Conservation (phyloP, 2,888 invertebrate genomes). For the Aromia moschata region DNA sequence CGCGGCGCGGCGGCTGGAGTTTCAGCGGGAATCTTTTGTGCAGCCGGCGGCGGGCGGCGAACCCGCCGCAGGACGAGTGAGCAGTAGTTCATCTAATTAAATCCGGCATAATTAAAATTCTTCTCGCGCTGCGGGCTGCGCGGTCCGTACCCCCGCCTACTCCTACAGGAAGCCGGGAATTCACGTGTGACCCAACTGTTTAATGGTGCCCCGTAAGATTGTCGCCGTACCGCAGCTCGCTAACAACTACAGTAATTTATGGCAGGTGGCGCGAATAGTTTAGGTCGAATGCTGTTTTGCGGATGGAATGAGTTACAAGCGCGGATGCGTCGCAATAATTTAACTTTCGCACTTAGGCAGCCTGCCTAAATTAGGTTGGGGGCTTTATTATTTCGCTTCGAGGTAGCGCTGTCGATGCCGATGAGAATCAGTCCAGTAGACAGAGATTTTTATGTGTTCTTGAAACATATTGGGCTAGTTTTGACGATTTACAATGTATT, state of each 20-base stretch:
- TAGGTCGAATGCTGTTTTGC: not conserved
- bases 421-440: too few relatives aligned
- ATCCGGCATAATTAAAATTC: conserved; percentile 50
- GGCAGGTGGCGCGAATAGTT: conserved; percentile 17
- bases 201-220: conserved; percentile 35
- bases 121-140: conserved; percentile 36
- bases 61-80: conserved; percentile 17
- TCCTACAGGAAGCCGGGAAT: conserved; percentile 33
- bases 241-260: conserved; percentile 20
- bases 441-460: too few relatives aligned
- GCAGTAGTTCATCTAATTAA: conserved; percentile 41
- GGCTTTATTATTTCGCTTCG: too few relatives aligned
- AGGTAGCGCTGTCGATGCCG: too few relatives aligned
- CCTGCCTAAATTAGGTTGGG: too few relatives aligned
- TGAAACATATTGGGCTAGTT: too few relatives aligned
- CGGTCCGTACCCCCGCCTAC: conserved; percentile 38
- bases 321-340: too few relatives aligned
- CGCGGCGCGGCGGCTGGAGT: too few relatives aligned
- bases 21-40: conserved; percentile 8
- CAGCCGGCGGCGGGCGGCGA: not conserved
- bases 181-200: conserved; percentile 38
- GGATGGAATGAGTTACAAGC: too few relatives aligned
- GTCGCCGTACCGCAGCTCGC: conserved; percentile 22
- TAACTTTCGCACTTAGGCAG: too few relatives aligned
- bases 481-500: too few relatives aligned